Evolutionary conservation across 92 coral and sea anemone species (phyloP), one percentile per base, ranked within the genome.

Genomic region (Meandrina meandrites): DNA sequence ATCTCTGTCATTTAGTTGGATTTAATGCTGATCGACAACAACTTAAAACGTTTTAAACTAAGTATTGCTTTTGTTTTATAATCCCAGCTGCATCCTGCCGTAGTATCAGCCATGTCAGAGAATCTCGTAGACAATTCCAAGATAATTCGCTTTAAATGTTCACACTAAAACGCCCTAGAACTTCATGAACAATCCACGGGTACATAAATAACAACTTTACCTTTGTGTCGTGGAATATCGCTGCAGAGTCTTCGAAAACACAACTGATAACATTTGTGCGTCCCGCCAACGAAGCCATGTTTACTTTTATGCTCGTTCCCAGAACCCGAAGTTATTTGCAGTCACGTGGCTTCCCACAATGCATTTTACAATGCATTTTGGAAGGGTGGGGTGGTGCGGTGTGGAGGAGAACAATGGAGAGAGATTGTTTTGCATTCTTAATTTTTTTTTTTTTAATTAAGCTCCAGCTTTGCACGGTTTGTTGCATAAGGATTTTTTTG

Each of bases 241-340:
- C 14, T 5, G 37, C 35, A 0, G 37, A 68, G 5, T 73, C 51
- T 37, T 73, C 28, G 13, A 35, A 35, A 24, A 60, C n/a, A 40
- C 28, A 13, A 35, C n/a, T n/a, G n/a, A 35, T 4, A 5, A 71
- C 34, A 71, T 73, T 73, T 37, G 50, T 34, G 28, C 48, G 78
- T 73, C 78, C 78, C 78, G 78, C 78, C 76, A 30, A 6, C 15
- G 47, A 31, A 70, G 76, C 76, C 78, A 73, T 73, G 78, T 73
- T 73, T 73, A 72, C 47, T 1, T 35, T 35, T 50, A 1, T 11
- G 42, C 42, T 73, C 51, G 78, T 35, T 35, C 14, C 78, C 78
- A 36, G 27, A 18, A 37, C 76, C n/a, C 12, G 76, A 21, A 17
- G 47, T 34, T 0, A 71, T 71, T 18, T 35, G 48, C 27, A 21